phyloP scores from a whole-genome alignment of 92 coral and sea anemone species.

The Anthopleura xanthogrammica region DNA sequence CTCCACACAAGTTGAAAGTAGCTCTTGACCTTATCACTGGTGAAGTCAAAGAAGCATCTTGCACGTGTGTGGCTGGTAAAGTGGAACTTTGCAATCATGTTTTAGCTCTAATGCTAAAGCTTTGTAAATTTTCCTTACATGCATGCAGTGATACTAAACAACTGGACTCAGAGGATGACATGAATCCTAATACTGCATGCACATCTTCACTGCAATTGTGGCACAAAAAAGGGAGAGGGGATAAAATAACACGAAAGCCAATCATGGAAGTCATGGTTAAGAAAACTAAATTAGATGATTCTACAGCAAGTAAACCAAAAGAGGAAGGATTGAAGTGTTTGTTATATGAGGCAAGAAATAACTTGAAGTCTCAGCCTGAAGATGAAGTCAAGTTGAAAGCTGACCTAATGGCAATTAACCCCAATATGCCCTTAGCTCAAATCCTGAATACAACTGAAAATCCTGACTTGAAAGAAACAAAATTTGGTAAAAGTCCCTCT shows the following conservation, averaged over 20 bases:
- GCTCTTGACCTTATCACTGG: slow-evolving; percentile 57
- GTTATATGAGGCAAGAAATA: slow-evolving; percentile 46
- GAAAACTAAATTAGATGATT: slow-evolving; percentile 24
- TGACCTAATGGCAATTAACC: slow-evolving; percentile 23
- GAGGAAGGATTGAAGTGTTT: slow-evolving; percentile 41
- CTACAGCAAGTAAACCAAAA: neutral
- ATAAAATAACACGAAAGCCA: slow-evolving; percentile 39
- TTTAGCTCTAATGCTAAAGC: slow-evolving; percentile 39
- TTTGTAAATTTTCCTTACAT: slow-evolving; percentile 41
- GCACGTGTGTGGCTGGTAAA: slow-evolving; percentile 57
- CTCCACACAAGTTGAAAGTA: slow-evolving; percentile 49
- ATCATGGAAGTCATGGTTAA: slow-evolving; percentile 49
- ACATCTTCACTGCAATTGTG: slow-evolving; percentile 57
- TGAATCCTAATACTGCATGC: slow-evolving; percentile 43
- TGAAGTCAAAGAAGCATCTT: slow-evolving; percentile 39
- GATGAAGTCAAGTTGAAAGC: slow-evolving; percentile 33
- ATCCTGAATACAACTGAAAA: too few relatives aligned
- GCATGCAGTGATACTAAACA: slow-evolving; percentile 28
- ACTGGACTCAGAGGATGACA: slow-evolving; percentile 38
- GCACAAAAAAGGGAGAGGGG: slow-evolving; percentile 48
- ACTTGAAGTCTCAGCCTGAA: slow-evolving; percentile 14
- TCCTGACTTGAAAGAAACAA: slow-evolving; percentile 27
- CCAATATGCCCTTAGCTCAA: too few relatives aligned
- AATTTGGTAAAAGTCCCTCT: slow-evolving; percentile 32
- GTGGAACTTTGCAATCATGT: slow-evolving; percentile 57